Evolutionary conservation across 2,797 vertebrate species (phyloP), one percentile per base, ranked within the genome.

Genomic region (Eulemur coronatus): DNA sequence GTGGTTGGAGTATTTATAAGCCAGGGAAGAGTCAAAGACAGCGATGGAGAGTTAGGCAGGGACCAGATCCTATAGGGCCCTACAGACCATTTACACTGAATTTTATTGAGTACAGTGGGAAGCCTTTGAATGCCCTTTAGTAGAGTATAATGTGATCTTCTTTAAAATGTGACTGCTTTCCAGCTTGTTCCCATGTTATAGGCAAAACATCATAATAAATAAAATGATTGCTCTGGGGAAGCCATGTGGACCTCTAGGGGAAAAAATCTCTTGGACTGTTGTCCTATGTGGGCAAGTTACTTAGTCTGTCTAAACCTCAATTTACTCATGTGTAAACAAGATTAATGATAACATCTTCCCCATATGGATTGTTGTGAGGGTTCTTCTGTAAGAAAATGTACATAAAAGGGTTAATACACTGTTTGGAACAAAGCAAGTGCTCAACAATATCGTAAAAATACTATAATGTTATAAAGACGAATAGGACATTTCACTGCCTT

Each of bases 201-300:
- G 61, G 6, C 61, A 63, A 63, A 63, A 33, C 30, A 63, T 63
- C 30, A 63, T 33, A n/a, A n/a, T 63, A 63, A 63, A 33, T 63
- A 61, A 61, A 61, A 0, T 59, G 63, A n/a, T 73, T 14, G 33
- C 65, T 15, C 12, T 14, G 18, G 33, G 2, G 3, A 3, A 57
- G 63, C 30, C 55, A 11, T 0, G 26, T 38, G 2, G 20, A 12
- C 2, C 7, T 35, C 52, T 3, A 4, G 0, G 38, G 41, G 35
- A 46, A 57, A 41, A 5, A 6, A 9, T 61, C 35, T 26, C 63
- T 33, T 2, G 11, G 41, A 20, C 18, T 14, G 4, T 26, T n/a
- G 48, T 78, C 50, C 18, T 65, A 0, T 43, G 7, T 22, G 35
- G 57, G 8, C 57, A 10, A 7, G 28, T 12, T 22, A 35, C n/a